phyloP scores from a whole-genome alignment of 2,888 invertebrate species.

The Phortica magna region DNA sequence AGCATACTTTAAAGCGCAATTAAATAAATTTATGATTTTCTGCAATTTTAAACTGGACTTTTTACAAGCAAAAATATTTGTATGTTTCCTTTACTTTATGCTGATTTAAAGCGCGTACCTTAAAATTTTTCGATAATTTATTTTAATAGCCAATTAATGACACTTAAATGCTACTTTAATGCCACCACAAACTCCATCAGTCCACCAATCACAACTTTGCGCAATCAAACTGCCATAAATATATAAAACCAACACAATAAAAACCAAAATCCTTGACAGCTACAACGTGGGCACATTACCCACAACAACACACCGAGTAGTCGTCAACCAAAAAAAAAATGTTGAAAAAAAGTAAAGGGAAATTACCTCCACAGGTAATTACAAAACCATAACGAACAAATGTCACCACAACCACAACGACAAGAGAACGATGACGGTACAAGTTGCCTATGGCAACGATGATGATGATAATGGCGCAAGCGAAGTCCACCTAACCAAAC shows the following conservation, averaged over 20 bases:
- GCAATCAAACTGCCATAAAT: constrained; percentile 28
- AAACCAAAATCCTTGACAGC: constrained; percentile 26
- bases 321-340: not conserved
- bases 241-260: constrained; percentile 17
- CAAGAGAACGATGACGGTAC: not conserved
- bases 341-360: not conserved
- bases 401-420: constrained; percentile 56
- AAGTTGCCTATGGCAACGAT: not conserved
- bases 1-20: too few relatives aligned
- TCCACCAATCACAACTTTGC: not conserved
- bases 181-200: constrained; percentile 1
- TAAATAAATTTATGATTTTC: too few relatives aligned
- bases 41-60: too few relatives aligned
- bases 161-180: constrained; percentile 14
- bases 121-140: not conserved
- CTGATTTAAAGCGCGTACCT: not conserved
- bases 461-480: not conserved
- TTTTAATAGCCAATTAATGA: constrained; percentile 25
- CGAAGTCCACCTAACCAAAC: not conserved
- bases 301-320: not conserved
- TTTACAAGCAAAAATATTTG: too few relatives aligned
- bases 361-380: constrained; percentile 59
- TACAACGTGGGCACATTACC: constrained; percentile 1
- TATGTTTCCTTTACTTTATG: too few relatives aligned
- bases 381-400: constrained; percentile 67